Percentiles rank a stretch among this genome's conserved stretches.
phyloP scores from a whole-genome alignment of 2,888 invertebrate species.

The Trachelus tabidus region DNA sequence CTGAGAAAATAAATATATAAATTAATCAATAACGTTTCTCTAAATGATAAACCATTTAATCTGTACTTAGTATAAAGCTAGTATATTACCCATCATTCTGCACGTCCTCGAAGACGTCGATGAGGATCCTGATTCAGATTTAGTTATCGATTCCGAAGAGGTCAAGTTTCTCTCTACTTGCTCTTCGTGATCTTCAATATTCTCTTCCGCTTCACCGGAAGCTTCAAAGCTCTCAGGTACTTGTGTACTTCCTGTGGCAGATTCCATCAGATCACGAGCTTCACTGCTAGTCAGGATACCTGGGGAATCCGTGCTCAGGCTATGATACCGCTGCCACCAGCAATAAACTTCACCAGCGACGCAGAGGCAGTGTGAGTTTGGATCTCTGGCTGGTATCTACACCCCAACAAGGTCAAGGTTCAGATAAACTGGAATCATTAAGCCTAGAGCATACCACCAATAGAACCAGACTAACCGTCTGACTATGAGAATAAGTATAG shows the following conservation, averaged over 20 bases:
- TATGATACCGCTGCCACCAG: slow-evolving; percentile 55
- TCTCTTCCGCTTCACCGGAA: slow-evolving; percentile 32
- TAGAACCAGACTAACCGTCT: slow-evolving; percentile 44
- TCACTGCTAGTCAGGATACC: too few relatives aligned
- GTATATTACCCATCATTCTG: slow-evolving; percentile 46
- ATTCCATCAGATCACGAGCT: too few relatives aligned
- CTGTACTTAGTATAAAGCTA: too few relatives aligned
- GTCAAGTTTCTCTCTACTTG: slow-evolving; percentile 25
- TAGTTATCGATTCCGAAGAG: slow-evolving; percentile 34
- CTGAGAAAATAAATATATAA: slow-evolving; percentile 60
- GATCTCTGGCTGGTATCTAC: slow-evolving; percentile 57
- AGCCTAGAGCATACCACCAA: too few relatives aligned
- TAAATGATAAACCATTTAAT: too few relatives aligned
- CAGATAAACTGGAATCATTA: too few relatives aligned
- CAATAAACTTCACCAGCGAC: slow-evolving; percentile 61
- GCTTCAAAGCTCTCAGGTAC: slow-evolving; percentile 18
- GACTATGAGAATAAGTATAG: slow-evolving; percentile 55
- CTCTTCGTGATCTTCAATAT: slow-evolving; percentile 11
- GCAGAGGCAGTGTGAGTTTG: slow-evolving; percentile 58
- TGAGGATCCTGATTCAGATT: background rate
- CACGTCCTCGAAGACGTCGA: slow-evolving; percentile 26
- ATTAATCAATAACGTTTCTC: too few relatives aligned
- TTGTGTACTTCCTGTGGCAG: too few relatives aligned
- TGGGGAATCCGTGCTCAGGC: slow-evolving; percentile 33
- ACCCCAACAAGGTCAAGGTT: too few relatives aligned